Conservation (phyloP, 2,888 invertebrate species). For the Fragum fragum region DNA sequence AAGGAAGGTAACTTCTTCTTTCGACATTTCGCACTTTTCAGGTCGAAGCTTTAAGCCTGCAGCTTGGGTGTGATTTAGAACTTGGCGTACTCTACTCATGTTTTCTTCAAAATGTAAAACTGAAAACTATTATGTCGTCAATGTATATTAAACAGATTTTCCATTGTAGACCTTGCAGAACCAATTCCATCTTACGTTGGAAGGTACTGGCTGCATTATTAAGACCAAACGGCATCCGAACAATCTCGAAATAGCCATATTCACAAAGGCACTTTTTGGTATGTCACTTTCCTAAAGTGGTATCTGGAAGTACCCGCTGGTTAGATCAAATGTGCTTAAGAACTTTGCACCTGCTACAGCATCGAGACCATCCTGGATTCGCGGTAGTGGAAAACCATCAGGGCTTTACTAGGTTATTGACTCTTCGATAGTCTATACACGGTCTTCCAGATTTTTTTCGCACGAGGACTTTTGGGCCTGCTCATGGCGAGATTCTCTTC, state of each 20-base stretch:
- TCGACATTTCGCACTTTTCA: constrained; percentile 27
- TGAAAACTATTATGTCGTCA: constrained; percentile 32
- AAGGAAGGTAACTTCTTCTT: constrained; percentile 30
- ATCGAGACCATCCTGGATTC: constrained; percentile 47
- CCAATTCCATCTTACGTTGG: constrained; percentile 35
- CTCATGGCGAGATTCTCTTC: constrained; percentile 16
- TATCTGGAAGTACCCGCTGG: constrained; percentile 55
- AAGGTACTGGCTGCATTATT: constrained; percentile 24
- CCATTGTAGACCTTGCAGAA: constrained; percentile 41
- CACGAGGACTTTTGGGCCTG: constrained; percentile 41
- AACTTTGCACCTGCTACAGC: constrained; percentile 39
- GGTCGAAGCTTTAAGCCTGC: constrained; percentile 40
- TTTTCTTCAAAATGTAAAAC: constrained; percentile 36
- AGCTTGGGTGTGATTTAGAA: constrained; percentile 31
- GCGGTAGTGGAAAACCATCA: constrained; percentile 55
- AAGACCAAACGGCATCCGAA: constrained; percentile 29
- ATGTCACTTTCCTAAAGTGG: constrained; percentile 48
- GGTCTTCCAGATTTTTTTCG: constrained; percentile 46
- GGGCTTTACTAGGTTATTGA: constrained; percentile 34
- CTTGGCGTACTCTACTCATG: constrained; percentile 35
- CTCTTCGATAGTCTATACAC: constrained; percentile 45
- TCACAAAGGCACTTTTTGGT: constrained; percentile 55
- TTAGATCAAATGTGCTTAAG: constrained; percentile 29
- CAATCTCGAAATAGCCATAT: constrained; percentile 29
- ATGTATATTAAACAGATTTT: constrained; percentile 48